Base-by-base conservation (phyloP, 2,888 invertebrate species). In the Cybosia mesomella region DNA sequence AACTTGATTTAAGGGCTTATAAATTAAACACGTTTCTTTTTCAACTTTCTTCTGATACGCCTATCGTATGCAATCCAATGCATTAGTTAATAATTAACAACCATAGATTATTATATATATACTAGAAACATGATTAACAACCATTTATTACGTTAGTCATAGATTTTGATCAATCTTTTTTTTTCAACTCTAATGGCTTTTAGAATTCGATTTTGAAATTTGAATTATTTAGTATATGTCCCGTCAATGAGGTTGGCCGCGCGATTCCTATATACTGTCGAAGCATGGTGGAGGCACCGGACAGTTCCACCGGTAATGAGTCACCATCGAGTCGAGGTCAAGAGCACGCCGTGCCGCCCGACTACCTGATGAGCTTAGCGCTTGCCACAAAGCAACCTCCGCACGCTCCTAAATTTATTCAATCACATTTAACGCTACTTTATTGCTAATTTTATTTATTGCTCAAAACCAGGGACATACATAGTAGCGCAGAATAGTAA, bases 281-380 rank as follows among this genome's bases (percentile, higher is more conserved):
- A 79, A 81, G 75, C 76, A 24, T 67, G 74, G 68, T 78, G 81
- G 79, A 77, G 77, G 77, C 78, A 77, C 73, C 77, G 73, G 74
- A 70, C 77, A 66, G 76, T 74, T 77, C 79, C 73, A 76, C 75
- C 74, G 83, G 83, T 83, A 76, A 80, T 93, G 93, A 93, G 82
- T 94, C 92, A 91, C 83, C 85, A 85, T 76, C 76, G 80, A 76
- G 77, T 85, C 83, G 91, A 87, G 94, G 93, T 94, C 94, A 94
- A 94, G 93, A 93, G 89, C 94, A 92, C 90, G 88, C 84, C 81
- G 80, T 85, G 85, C 83, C 82, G 84, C 71, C 83, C 83, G 89
- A 88, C 90, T 91, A 86, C 88, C 88, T 90, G 90, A 91, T 89
- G 90, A 90, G 89, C 81, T 87, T 87, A 82, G 85, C 86, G 88